These are phyloP conservation scores for Microtus oregoni DNA, from an alignment of 2,113 vertebrate genomes.

Conservation along the genomic window DNA sequence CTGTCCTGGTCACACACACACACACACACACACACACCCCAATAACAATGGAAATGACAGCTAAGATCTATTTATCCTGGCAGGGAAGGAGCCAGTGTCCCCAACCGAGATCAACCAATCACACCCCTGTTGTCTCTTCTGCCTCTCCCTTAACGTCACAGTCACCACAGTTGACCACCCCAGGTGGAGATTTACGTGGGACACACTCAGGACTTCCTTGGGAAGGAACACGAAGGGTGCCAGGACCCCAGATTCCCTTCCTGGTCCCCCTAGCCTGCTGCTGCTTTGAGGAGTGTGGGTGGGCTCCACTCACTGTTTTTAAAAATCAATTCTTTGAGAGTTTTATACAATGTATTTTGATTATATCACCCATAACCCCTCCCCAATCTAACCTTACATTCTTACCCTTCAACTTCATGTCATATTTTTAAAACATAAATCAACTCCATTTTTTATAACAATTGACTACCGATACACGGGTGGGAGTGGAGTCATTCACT, in stretches of 20 bases:
- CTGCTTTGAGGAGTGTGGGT: background rate
- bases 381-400: background rate
- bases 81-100: background rate
- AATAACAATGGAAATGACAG: background rate
- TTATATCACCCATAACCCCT: background rate
- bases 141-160: background rate
- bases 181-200: background rate
- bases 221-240: background rate
- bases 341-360: background rate
- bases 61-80: background rate
- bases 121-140: background rate
- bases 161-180: background rate
- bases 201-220: background rate
- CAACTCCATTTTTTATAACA: background rate
- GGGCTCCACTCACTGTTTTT: background rate
- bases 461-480: background rate
- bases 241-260: rapidly evolving
- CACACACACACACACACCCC: background rate
- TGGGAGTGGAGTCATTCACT: background rate
- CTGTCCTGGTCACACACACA: background rate
- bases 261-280: background rate
- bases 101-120: background rate
- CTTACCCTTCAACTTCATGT: background rate
- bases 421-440: background rate
- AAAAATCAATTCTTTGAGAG: background rate